Conservation (phyloP, 1,140 invertebrate genomes). For the Drosophila aff. region DNA sequence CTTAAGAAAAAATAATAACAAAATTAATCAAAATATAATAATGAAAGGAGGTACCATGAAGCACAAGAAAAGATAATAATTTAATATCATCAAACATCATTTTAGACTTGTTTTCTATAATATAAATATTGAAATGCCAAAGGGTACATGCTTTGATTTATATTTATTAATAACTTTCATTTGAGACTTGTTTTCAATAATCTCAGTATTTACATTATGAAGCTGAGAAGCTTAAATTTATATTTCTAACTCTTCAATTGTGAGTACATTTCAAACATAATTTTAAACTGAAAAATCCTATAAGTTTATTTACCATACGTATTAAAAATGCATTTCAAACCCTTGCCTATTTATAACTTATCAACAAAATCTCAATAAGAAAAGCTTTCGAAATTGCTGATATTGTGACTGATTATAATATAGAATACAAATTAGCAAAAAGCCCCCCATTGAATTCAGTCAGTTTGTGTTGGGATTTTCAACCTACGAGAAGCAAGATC, state of each 20-base stretch:
- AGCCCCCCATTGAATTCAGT: neutral
- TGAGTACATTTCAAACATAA: neutral
- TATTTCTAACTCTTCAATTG: neutral
- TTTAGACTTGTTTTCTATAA: neutral
- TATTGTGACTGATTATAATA: neutral
- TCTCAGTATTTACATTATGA: neutral
- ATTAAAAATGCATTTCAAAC: neutral
- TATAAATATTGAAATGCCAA: neutral
- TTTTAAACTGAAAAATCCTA: too few relatives aligned
- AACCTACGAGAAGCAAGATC: neutral
- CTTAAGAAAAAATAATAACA: too few relatives aligned
- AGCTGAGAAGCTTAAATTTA: neutral
- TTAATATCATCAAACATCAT: neutral
- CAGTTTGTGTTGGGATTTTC: constrained; percentile 15
- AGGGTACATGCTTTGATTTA: neutral
- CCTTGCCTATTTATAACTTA: neutral
- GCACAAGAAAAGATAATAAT: too few relatives aligned
- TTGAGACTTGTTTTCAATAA: neutral
- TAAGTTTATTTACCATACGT: neutral
- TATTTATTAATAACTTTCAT: neutral
- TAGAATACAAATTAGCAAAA: neutral
- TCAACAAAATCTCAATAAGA: neutral
- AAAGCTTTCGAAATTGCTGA: neutral
- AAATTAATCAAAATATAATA: too few relatives aligned
- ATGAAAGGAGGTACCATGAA: neutral